A percentile compares a stretch with the other conserved stretches of the same genome.
Conservation (phyloP, 2,888 invertebrate species). For the Brassicogethes aeneus region DNA sequence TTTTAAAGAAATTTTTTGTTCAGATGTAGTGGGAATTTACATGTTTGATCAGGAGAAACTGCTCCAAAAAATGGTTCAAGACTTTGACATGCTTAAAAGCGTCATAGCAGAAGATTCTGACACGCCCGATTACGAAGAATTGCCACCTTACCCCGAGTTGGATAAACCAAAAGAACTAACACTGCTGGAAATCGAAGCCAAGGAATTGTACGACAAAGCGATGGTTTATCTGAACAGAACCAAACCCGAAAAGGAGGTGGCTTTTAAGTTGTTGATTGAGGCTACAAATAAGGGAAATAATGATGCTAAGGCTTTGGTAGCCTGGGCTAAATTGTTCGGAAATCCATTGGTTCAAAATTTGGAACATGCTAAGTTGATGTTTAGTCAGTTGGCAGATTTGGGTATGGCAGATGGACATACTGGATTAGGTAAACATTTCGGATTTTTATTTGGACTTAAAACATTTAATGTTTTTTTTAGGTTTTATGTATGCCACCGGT, state of each 20-base stretch:
- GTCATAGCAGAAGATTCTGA: slow-evolving; percentile 31
- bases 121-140: slow-evolving; percentile 43
- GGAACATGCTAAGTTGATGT: slow-evolving; percentile 63
- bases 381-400: slow-evolving; percentile 61
- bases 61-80: slow-evolving; percentile 43
- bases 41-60: slow-evolving; percentile 35
- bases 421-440: slow-evolving; percentile 47
- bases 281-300: slow-evolving; percentile 75
- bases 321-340: slow-evolving; percentile 84
- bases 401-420: slow-evolving; percentile 88
- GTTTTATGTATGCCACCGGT: slow-evolving; percentile 81
- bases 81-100: slow-evolving; percentile 35
- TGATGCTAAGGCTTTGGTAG: slow-evolving; percentile 74
- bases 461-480: slow-evolving; percentile 51
- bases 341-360: slow-evolving; percentile 66
- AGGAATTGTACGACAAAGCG: slow-evolving; percentile 65
- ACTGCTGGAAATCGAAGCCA: slow-evolving; percentile 61
- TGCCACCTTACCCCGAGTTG: slow-evolving; percentile 44
- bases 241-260: slow-evolving; percentile 59
- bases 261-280: slow-evolving; percentile 65
- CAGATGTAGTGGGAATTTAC: slow-evolving; percentile 31
- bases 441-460: too few species aligned
- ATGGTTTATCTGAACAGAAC: slow-evolving; percentile 63
- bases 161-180: slow-evolving; percentile 45
- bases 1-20: slow-evolving; percentile 6